A percentile compares a stretch with the other conserved stretches of the same genome.
Conservation (phyloP, 1,140 invertebrate genomes). For the Drosophila lini region DNA sequence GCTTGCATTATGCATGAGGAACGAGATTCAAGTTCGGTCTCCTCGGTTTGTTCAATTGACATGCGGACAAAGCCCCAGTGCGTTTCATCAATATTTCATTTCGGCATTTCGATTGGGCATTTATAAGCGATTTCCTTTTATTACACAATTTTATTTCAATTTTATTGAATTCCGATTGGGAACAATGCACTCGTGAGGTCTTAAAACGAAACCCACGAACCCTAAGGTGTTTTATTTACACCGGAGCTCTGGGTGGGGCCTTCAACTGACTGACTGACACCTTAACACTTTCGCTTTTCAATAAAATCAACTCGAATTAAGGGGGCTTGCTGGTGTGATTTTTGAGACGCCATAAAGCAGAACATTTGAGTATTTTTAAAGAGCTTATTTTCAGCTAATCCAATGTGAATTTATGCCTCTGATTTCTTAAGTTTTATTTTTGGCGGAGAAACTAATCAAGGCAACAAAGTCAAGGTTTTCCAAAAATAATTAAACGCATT, state of each 20-base stretch:
- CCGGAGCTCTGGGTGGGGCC: slow-evolving; percentile 10
- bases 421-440: slow-evolving; percentile 27
- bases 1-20: slow-evolving; percentile 72
- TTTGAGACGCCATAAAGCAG: slow-evolving; percentile 11
- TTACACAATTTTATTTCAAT: slow-evolving; percentile 66
- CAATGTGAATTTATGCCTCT: slow-evolving; percentile 15
- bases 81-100: slow-evolving; percentile 75
- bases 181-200: slow-evolving; percentile 44
- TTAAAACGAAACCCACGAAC: slow-evolving; percentile 51
- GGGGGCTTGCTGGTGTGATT: slow-evolving; percentile 11
- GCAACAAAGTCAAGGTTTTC: slow-evolving; percentile 46
- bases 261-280: not conserved
- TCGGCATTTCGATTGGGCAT: slow-evolving; percentile 57
- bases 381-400: slow-evolving; percentile 1
- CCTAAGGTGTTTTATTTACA: slow-evolving; percentile 43
- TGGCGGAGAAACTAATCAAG: slow-evolving; percentile 1
- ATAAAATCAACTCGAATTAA: slow-evolving; percentile 17
- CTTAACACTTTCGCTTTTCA: slow-evolving; percentile 67
- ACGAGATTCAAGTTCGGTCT: slow-evolving; percentile 30
- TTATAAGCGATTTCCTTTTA: slow-evolving; percentile 69
- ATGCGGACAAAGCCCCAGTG: slow-evolving; percentile 58
- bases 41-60: slow-evolving; percentile 37
- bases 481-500: slow-evolving; percentile 23
- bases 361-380: slow-evolving; percentile 23
- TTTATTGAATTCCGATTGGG: slow-evolving; percentile 55